These are phyloP conservation scores for Graptemys geographica DNA, from an alignment of 2,797 vertebrate species.

Conservation along the genomic window DNA sequence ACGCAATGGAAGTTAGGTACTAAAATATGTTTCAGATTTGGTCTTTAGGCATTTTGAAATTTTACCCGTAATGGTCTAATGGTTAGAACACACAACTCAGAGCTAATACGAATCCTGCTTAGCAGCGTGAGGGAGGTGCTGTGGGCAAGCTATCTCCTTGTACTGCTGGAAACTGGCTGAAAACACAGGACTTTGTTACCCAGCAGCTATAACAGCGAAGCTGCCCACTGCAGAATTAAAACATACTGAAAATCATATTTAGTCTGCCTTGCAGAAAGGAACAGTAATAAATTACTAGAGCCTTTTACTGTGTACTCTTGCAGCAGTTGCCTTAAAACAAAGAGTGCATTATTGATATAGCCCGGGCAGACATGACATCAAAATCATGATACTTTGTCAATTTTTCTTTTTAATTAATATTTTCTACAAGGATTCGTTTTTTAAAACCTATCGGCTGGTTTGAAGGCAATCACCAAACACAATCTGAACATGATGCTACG, in stretches of 20 bases:
- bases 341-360: constrained; percentile 55
- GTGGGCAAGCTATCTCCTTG: not conserved
- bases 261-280: constrained; percentile 15
- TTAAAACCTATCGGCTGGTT: constrained; percentile 7
- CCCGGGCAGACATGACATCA: constrained; percentile 43
- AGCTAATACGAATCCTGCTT: not conserved
- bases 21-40: not conserved
- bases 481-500: not conserved
- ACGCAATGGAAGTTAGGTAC: not conserved
- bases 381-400: constrained; percentile 35
- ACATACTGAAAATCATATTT: not conserved
- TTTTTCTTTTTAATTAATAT: constrained; percentile 54
- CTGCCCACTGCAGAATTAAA: not conserved
- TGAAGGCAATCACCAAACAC: not conserved
- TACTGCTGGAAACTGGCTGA: not conserved
- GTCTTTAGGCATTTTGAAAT: not conserved
- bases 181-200: not conserved
- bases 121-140: accelerated
- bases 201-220: not conserved
- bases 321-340: constrained; percentile 48
- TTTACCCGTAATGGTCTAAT: not conserved
- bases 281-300: constrained; percentile 16
- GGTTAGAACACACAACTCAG: not conserved
- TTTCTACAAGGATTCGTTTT: constrained; percentile 14
- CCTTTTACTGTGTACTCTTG: constrained; percentile 54